These are phyloP conservation scores for Taenaris catops DNA, from an alignment of 2,888 invertebrate species.

Conservation along the genomic window DNA sequence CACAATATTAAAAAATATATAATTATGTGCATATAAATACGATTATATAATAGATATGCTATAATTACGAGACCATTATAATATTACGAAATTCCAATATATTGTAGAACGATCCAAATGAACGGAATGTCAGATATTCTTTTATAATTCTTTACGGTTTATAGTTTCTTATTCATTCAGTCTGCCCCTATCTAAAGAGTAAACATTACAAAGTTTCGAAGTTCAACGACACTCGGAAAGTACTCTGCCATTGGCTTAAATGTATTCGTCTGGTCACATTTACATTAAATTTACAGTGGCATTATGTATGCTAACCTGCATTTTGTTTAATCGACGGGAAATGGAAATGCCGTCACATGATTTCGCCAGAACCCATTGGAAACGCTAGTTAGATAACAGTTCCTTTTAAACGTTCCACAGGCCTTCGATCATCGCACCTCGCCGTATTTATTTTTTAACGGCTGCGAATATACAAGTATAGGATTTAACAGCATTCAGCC, in stretches of 20 bases:
- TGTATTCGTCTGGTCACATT: conserved; percentile 1
- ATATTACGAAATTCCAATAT: no score
- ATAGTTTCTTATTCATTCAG: no score
- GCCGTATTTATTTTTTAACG: conserved; percentile 68
- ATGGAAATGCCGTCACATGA: conserved; percentile 18
- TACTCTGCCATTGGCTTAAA: conserved; percentile 2
- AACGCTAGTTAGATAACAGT: conserved; percentile 52
- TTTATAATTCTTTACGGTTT: no score
- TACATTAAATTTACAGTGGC: not conserved
- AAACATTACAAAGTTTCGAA: no score
- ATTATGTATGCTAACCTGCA: not conserved
- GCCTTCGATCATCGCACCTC: conserved; percentile 66
- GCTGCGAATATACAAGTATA: conserved; percentile 66
- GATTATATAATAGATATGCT: not conserved
- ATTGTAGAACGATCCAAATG: no score
- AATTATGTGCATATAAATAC: conserved; percentile 2
- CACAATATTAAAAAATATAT: not conserved
- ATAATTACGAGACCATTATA: no score
- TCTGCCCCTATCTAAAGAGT: no score
- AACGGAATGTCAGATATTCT: no score
- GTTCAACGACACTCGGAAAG: no score
- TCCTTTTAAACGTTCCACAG: conserved; percentile 48
- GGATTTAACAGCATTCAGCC: conserved; percentile 56
- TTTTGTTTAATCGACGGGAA: conserved; percentile 10
- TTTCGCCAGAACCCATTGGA: conserved; percentile 26